Conservation (phyloP, 2,888 invertebrate genomes). For the Diploptera punctata region DNA sequence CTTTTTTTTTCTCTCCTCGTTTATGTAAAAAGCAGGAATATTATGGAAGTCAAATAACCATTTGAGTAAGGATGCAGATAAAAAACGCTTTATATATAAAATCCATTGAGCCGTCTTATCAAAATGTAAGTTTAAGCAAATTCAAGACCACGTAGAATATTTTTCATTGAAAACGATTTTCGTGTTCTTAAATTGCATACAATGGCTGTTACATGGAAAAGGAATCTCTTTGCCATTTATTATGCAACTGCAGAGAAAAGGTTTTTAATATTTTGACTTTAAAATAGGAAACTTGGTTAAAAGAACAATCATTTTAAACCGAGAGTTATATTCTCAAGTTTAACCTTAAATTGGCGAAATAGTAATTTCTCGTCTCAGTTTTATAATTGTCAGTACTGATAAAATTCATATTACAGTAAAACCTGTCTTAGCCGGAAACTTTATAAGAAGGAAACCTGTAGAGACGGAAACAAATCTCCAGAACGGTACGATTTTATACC, state of each 20-base stretch:
- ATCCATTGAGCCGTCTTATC: background rate
- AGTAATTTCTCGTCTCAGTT: no score
- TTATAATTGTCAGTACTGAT: no score
- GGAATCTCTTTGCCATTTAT: background rate
- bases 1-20: background rate
- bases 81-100: background rate
- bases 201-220: background rate
- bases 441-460: no score
- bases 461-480: no score
- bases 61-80: background rate
- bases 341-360: no score
- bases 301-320: no score
- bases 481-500: no score
- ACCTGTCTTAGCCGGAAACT: no score
- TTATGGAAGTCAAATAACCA: slow-evolving; percentile 33
- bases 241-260: no score
- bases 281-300: background rate
- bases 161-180: background rate
- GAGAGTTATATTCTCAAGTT: no score
- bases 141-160: background rate
- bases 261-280: no score
- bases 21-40: slow-evolving; percentile 15
- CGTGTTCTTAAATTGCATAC: background rate
- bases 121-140: slow-evolving; percentile 9
- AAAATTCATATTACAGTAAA: no score